Percentiles rank a stretch among this genome's conserved stretches.
Evolutionary conservation across 2,113 vertebrate species (phyloP).

Genomic region (Athene noctua): DNA sequence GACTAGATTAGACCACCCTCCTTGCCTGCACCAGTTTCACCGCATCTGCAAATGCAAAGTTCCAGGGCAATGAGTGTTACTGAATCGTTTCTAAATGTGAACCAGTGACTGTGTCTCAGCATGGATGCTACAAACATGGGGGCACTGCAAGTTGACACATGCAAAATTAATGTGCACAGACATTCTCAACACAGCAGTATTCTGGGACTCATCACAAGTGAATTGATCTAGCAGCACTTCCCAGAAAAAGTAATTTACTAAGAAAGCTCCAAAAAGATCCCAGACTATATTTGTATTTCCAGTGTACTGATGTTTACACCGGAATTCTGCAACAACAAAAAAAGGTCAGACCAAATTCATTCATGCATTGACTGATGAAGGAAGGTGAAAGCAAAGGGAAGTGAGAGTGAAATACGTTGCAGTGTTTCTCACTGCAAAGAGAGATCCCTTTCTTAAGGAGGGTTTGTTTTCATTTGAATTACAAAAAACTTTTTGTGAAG

Average conservation of each 20-base stretch:
- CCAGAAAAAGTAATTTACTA: background rate
- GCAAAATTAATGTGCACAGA: background rate
- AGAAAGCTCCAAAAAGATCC: background rate
- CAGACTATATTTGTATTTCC: background rate
- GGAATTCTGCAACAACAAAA: background rate
- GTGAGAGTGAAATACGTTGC: background rate
- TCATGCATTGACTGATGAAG: background rate
- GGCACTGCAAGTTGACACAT: background rate
- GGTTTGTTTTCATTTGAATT: conserved; percentile 30
- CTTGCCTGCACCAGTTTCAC: background rate
- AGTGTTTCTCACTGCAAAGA: background rate
- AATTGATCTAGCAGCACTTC: background rate
- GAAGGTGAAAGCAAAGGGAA: conserved; percentile 32
- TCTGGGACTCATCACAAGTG: background rate
- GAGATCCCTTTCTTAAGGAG: background rate
- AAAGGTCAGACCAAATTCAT: background rate
- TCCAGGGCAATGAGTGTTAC: background rate
- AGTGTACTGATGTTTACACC: background rate
- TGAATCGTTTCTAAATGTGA: background rate
- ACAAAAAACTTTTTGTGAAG: conserved; percentile 13
- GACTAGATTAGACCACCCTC: background rate
- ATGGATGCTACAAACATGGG: rapidly evolving
- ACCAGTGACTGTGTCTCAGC: background rate
- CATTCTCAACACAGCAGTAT: background rate
- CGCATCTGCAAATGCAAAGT: background rate